These are phyloP conservation scores for Perizoma affinitatum DNA, from an alignment of 2,888 invertebrate species.

Conservation along the genomic window DNA sequence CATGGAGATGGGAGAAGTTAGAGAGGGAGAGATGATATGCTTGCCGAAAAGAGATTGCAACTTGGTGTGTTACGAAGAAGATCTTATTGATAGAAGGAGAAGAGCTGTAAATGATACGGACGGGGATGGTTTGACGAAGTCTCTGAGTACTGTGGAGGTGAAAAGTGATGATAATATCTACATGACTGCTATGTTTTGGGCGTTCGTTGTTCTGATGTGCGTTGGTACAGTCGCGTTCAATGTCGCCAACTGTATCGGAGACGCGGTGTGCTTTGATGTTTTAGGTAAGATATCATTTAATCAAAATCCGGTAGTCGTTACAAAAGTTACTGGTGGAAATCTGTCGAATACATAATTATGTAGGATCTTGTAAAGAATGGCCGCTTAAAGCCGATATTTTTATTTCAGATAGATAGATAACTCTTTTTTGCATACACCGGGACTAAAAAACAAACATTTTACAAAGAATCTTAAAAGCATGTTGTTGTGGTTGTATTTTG, in stretches of 20 bases:
- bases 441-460: too few relatives aligned
- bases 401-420: too few relatives aligned
- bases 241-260: conserved; percentile 93
- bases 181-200: conserved; percentile 87
- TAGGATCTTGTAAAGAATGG: too few relatives aligned
- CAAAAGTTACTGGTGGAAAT: background rate
- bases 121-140: conserved; percentile 1
- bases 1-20: conserved; percentile 59
- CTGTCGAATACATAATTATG: background rate
- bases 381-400: too few relatives aligned
- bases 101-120: conserved; percentile 25
- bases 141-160: conserved; percentile 28
- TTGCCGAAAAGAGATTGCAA: conserved; percentile 59
- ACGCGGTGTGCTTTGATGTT: conserved; percentile 95
- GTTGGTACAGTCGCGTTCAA: conserved; percentile 92
- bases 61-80: conserved; percentile 66
- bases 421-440: too few relatives aligned
- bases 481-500: too few relatives aligned
- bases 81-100: conserved; percentile 33
- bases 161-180: conserved; percentile 73
- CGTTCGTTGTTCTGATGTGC: conserved; percentile 88
- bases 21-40: conserved; percentile 59
- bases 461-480: too few relatives aligned
- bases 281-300: conserved; percentile 84
- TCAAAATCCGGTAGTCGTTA: too few relatives aligned